Percentiles rank a stretch among this genome's conserved stretches.
Conservation (phyloP, 2,797 vertebrate genomes). For the Mormyrops boulengeri region DNA sequence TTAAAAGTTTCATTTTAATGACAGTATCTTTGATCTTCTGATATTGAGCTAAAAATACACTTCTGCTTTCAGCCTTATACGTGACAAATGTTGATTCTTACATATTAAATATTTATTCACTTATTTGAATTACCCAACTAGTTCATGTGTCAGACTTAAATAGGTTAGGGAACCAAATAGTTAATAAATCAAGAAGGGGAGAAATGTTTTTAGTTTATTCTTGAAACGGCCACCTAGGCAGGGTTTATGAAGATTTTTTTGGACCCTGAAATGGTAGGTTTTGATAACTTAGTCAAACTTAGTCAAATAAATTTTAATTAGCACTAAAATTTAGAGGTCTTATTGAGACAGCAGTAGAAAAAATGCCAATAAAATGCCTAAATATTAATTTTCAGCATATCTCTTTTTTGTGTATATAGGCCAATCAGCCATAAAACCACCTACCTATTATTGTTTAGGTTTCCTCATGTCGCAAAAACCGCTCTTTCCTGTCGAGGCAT, state of each 20-base stretch:
- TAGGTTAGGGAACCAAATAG: neutral
- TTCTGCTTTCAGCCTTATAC: neutral
- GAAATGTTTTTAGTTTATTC: neutral
- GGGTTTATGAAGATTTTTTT: neutral
- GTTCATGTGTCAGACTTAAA: neutral
- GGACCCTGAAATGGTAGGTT: neutral
- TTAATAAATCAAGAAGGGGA: neutral
- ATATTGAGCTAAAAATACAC: neutral
- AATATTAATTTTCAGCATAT: neutral
- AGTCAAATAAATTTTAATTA: neutral
- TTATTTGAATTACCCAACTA: neutral
- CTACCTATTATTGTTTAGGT: neutral
- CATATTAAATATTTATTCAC: constrained; percentile 5
- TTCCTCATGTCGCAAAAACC: neutral
- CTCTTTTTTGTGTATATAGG: neutral
- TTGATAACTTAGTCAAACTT: neutral
- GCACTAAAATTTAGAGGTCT: neutral
- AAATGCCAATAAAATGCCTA: neutral
- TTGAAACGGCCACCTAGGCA: neutral
- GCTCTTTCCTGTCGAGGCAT: neutral
- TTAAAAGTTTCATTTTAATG: neutral
- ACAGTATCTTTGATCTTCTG: neutral
- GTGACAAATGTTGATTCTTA: neutral
- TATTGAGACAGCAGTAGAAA: neutral
- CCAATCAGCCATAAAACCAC: neutral